Conservation (phyloP, 1,140 invertebrate species). For the Aphidius gifuensis region DNA sequence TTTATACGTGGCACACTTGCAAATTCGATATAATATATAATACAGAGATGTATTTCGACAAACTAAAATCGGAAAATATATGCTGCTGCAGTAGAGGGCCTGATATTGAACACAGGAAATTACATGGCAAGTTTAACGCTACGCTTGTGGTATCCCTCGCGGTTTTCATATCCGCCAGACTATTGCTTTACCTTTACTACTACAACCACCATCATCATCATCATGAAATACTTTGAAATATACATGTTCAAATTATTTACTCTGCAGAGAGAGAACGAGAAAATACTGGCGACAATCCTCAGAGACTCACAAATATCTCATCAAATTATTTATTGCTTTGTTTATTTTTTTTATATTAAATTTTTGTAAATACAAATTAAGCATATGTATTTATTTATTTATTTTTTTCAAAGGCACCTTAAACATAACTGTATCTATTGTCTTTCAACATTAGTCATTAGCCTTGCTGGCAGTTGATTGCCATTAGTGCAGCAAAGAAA, state of each 20-base stretch:
- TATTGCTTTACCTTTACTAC: no score
- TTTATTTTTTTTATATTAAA: background rate
- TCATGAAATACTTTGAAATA: no score
- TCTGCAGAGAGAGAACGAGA: no score
- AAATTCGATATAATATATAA: no score
- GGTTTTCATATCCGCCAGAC: conserved; percentile 7
- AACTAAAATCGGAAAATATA: background rate
- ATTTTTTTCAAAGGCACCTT: conserved; percentile 44
- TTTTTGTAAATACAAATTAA: background rate
- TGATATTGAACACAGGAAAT: conserved; percentile 28
- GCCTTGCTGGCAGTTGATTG: conserved; percentile 32
- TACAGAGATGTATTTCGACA: background rate
- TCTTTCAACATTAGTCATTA: conserved; percentile 35
- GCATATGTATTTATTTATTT: conserved; percentile 11
- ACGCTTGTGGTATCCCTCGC: conserved; percentile 15
- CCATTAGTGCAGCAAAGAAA: no score
- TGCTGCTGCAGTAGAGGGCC: background rate
- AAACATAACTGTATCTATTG: conserved; percentile 38
- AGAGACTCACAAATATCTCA: no score
- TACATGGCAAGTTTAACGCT: conserved; percentile 18
- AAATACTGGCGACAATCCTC: no score
- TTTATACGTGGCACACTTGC: no score
- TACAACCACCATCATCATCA: no score
- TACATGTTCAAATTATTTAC: no score
- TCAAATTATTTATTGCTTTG: no score